Evolutionary conservation across 2,888 invertebrate species (phyloP).

Genomic region (Glyphotaelius pellucidus): DNA sequence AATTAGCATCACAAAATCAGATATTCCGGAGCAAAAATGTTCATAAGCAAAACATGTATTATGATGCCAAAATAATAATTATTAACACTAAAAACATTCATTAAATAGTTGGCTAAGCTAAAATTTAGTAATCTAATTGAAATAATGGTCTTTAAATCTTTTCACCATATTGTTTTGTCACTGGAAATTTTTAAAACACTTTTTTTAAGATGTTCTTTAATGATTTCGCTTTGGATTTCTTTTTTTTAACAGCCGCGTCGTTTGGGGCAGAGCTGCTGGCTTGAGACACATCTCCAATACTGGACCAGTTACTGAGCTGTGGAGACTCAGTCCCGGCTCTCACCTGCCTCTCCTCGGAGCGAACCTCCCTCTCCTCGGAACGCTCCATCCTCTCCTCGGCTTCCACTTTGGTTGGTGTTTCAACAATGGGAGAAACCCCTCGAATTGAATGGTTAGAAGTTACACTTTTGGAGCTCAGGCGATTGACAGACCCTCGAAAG

Average conservation of each 20-base stretch:
- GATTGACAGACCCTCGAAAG: constrained; percentile 76
- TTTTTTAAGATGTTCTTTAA: constrained; percentile 88
- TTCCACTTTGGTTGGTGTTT: background rate
- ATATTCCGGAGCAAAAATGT: background rate
- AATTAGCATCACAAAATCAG: background rate
- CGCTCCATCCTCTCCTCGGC: constrained; percentile 23
- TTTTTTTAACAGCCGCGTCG: constrained; percentile 72
- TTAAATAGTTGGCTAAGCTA: background rate
- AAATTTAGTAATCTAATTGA: background rate
- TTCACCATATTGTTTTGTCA: background rate
- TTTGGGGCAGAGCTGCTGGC: constrained; percentile 54
- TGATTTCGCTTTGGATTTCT: constrained; percentile 81
- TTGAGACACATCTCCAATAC: constrained; percentile 74
- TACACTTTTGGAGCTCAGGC: constrained; percentile 73
- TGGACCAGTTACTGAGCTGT: constrained; percentile 76
- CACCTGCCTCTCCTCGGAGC: constrained; percentile 67
- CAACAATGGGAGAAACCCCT: constrained; percentile 40
- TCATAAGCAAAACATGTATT: constrained; percentile 16
- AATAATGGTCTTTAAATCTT: background rate
- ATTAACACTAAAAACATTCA: background rate
- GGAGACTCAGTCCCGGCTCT: constrained; percentile 75
- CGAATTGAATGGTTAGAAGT: background rate
- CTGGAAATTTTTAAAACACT: constrained; percentile 76
- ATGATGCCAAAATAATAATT: background rate
- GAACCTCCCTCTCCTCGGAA: constrained; percentile 39